Evolutionary conservation across 2,888 invertebrate species (phyloP), one percentile per base, ranked within the genome.

Genomic region (Drosophila prolongata): DNA sequence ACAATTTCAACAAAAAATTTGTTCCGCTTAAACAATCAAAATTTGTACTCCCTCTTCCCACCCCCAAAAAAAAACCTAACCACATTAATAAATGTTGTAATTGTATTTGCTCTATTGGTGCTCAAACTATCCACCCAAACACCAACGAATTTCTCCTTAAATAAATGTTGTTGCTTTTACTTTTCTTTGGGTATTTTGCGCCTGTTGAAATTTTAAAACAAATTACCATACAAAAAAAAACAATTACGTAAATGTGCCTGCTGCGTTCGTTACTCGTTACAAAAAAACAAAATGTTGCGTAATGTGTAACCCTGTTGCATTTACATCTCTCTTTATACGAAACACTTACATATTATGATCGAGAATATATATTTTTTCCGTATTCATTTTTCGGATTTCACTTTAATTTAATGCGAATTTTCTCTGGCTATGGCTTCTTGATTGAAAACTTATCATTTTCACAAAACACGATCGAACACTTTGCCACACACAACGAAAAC

Each of bases 181-280:
- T 75, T 81, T 53, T 44, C 62, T 67, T 70, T 58, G 58, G 57
- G 80, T 86, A 66, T 89, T 75, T 83, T 88, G 79, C 82, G 85
- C 89, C 80, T 81, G 87, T 90, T 81, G 72, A 69, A 73, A 73
- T 79, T 75, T 75, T 14, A 3, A 30, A 53, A 77, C 70, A 30
- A 34, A 70, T 69, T 57, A 58, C 49, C 42, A 62, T 65, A 64
- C 49, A 47, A 64, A 66, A 59, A 49, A 34, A 49, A 49, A 70
- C 54, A 47, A 61, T 52, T 55, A 60, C 73, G 72, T 84, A 68
- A 84, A 89, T 85, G 81, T 85, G 89, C 85, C 87, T 85, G 89
- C 85, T 89, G 81, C 89, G 85, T 85, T 85, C 69, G 89, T 85
- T 89, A 89, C 79, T 83, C 79, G 87, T 86, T 85, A 83, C 80